Evolutionary conservation across 2,797 vertebrate genomes (phyloP).

Genomic region (Pterois miles): DNA sequence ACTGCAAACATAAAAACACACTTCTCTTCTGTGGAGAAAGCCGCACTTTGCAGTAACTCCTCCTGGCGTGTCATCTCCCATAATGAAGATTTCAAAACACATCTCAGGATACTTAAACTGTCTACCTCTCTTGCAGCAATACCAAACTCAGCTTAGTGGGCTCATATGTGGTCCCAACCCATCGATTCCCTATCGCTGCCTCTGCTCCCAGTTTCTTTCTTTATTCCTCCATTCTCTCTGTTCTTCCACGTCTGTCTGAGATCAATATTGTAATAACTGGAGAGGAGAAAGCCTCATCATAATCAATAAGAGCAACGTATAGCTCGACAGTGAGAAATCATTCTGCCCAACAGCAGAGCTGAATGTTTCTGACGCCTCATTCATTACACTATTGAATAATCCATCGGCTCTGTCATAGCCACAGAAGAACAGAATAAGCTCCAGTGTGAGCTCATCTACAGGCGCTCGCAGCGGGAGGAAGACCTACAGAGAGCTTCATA

Average conservation of each 20-base stretch:
- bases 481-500: constrained; percentile 31
- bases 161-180: constrained; percentile 23
- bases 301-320: constrained; percentile 79
- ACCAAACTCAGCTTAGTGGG: constrained; percentile 9
- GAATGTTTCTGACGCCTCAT: constrained; percentile 80
- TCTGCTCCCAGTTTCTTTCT: constrained; percentile 30
- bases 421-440: constrained; percentile 58
- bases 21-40: neutral
- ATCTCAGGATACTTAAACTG: constrained; percentile 20
- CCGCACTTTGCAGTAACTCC: neutral
- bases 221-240: constrained; percentile 37
- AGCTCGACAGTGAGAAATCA: constrained; percentile 77
- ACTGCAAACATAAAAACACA: neutral
- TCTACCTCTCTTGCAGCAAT: constrained; percentile 7
- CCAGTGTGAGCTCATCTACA: constrained; percentile 49
- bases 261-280: constrained; percentile 83
- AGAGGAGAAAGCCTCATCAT: constrained; percentile 78
- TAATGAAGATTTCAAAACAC: constrained; percentile 15
- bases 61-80: neutral
- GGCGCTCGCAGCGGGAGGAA: constrained; percentile 38
- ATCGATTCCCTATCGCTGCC: constrained; percentile 19
- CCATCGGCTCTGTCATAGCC: constrained; percentile 68
- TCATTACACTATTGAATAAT: constrained; percentile 82
- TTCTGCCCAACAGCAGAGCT: constrained; percentile 68
- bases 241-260: constrained; percentile 60